A percentile compares a stretch with the other conserved stretches of the same genome.
Evolutionary conservation across 2,888 invertebrate genomes (phyloP).

Genomic region (Pilophorus perplexus): DNA sequence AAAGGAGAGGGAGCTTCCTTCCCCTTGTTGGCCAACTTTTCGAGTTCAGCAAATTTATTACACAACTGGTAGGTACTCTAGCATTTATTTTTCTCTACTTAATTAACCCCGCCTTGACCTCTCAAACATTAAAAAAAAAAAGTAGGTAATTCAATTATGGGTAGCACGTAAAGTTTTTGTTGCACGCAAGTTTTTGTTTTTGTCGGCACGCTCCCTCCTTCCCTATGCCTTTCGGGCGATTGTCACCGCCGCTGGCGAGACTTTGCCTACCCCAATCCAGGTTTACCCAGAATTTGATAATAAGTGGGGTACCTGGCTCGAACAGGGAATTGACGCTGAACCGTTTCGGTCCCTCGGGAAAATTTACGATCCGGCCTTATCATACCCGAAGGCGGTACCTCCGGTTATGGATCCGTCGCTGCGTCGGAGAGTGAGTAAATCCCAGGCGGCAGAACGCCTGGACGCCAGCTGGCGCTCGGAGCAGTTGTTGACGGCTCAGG

Average conservation of each 20-base stretch:
- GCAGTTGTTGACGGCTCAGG: background rate
- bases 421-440: background rate
- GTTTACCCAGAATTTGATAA: background rate
- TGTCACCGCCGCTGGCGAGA: background rate
- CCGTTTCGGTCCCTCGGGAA: background rate
- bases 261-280: background rate
- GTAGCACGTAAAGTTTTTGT: no score
- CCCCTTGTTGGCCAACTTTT: no score
- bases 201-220: no score
- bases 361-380: background rate
- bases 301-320: background rate
- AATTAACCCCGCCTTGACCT: no score
- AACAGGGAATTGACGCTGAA: background rate
- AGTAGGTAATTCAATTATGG: no score
- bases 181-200: no score
- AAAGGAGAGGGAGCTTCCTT: no score
- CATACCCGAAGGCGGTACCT: background rate
- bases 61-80: no score
- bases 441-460: background rate
- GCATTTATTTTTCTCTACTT: no score
- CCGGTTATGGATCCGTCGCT: background rate
- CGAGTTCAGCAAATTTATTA: no score
- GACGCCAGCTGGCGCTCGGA: background rate
- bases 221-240: background rate
- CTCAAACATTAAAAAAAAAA: no score